Percentiles rank a stretch among this genome's conserved stretches.
phyloP scores from a whole-genome alignment of 2,113 vertebrate species.

The Chionodraco myersi region DNA sequence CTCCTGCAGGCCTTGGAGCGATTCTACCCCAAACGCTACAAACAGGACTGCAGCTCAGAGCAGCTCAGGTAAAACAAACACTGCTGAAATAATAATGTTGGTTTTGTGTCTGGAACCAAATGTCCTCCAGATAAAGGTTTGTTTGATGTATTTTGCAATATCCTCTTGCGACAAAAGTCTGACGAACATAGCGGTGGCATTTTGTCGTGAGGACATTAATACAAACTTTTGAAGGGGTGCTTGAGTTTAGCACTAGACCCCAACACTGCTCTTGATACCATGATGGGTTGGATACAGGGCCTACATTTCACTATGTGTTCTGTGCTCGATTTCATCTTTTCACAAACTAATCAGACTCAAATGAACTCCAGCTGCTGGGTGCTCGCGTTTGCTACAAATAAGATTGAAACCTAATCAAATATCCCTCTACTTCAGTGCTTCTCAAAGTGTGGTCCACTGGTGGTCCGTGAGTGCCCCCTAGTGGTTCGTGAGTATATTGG shows the following conservation, averaged over 20 bases:
- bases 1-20: slow-evolving; percentile 89
- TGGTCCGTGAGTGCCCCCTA: too few species aligned
- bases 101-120: background rate
- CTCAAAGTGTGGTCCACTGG: too few species aligned
- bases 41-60: slow-evolving; percentile 84
- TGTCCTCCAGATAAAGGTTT: background rate
- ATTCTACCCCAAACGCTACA: slow-evolving; percentile 91
- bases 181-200: background rate
- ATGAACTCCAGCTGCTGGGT: background rate
- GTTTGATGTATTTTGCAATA: background rate
- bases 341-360: too few species aligned
- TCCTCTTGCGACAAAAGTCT: background rate
- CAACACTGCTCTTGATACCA: too few species aligned
- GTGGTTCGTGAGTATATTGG: too few species aligned
- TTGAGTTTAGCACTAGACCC: too few species aligned
- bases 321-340: too few species aligned
- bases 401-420: background rate
- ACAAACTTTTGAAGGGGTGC: too few species aligned
- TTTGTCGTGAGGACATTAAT: background rate
- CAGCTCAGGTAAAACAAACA: slow-evolving; percentile 84
- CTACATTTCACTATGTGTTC: too few species aligned
- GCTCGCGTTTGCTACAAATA: background rate
- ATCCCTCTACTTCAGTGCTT: too few species aligned
- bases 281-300: too few species aligned
- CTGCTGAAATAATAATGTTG: background rate